Base-by-base conservation (phyloP, 2,797 vertebrate species). In the Gastrophryne carolinensis region DNA sequence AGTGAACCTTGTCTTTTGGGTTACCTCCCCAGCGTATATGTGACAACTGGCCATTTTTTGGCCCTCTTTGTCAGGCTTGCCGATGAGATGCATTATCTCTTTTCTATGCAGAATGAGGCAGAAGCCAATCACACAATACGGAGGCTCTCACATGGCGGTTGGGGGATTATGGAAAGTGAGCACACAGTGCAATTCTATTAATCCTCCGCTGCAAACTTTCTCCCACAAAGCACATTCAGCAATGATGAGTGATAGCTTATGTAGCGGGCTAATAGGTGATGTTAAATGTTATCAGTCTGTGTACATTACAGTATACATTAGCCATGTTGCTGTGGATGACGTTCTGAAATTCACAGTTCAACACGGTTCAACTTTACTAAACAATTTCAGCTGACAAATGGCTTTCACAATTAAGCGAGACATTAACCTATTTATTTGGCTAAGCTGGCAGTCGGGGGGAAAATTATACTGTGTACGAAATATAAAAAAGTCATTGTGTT, bases 31-130 rank as follows among this genome's bases (percentile, higher is more conserved):
- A n/a, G n/a, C n/a, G n/a, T n/a, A n/a, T n/a, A n/a, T n/a, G n/a
- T n/a, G n/a, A n/a, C n/a, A n/a, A n/a, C n/a, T n/a, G n/a, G n/a
- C n/a, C n/a, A n/a, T n/a, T n/a, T n/a, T n/a, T n/a, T n/a, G n/a
- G 73, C 82, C 84, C 58, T 17, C 80, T 47, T 71, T 76, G 81
- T 83, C 82, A 84, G 81, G 53, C 79, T 71, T 78, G 54, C 81
- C 82, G 79, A 67, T 83, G 86, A 79, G 54, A 37, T 74, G 82
- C 83, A 82, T 87, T 85, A 82, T 84, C 82, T 75, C 82, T 69
- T 81, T 82, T 81, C 83, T 83, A 77, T 85, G 56, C 81, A 82
- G 87, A 88, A 86, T 81, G 82, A 87, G 84, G 83, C 82, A 81
- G 80, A 81, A 84, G 84, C 81, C 84, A 80, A 88, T 87, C 83